Evolutionary conservation across 2,113 vertebrate genomes (phyloP), one percentile per base, ranked within the genome.

Genomic region (Paramisgurnus dabryanus): DNA sequence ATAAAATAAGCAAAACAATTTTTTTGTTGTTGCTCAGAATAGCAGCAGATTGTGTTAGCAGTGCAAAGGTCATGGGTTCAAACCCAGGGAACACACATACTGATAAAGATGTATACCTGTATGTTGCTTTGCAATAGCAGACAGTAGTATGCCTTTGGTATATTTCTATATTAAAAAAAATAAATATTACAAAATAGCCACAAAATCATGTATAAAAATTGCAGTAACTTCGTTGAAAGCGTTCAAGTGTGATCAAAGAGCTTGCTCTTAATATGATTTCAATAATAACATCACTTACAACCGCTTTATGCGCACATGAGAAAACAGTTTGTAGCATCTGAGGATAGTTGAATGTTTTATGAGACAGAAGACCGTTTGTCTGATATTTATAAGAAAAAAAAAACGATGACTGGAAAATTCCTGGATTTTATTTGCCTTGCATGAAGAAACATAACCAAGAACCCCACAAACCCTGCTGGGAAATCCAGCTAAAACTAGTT

Each of bases 381-480:
- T 71, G 69, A 41, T 53, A 41, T 71, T 41, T 71, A 57, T 71
- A 41, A 12, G 27, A 18, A 71, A 71, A 71, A 71, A 71, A 71
- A 22, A 22, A 22, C 22, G 2, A 12, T 71, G 39, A 57, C 50
- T 71, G 50, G 69, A 71, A 71, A 71, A 71, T 4, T 15, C 55
- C 50, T 71, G 50, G 11, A 57, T 57, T 34, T 18, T n/a, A 71
- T 71, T 41, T 57, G 50, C n/a, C 13, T 41, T 40, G 34, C 50
- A 53, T 53, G 49, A 50, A 50, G 39, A 55, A 71, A 15, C 11
- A 40, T 5, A 55, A 55, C 22, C 1, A 57, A 40, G 17, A 17
- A 39, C 18, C 15, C 11, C 27, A 34, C 27, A 34, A 69, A 15
- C 27, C 68, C 68, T 71, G 50, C 39, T 71, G 67, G 43, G 43